These are phyloP conservation scores for Pelodytes ibericus DNA, from an alignment of 2,797 vertebrate species.

Conservation along the genomic window DNA sequence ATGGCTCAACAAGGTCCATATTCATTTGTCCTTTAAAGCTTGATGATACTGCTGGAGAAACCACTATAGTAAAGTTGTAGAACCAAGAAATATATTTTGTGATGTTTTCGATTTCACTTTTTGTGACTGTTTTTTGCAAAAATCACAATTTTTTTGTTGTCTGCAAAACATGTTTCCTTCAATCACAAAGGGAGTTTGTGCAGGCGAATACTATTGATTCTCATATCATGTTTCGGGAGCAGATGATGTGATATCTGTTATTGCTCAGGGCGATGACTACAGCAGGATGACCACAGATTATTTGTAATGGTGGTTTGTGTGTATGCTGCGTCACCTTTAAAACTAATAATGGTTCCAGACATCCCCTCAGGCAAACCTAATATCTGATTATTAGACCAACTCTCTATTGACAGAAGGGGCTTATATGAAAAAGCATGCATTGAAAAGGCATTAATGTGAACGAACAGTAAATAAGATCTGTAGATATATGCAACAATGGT, in stretches of 20 bases:
- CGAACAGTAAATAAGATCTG: too few species aligned
- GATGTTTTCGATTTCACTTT: background rate
- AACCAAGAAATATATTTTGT: background rate
- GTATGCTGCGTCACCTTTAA: slow-evolving; percentile 12
- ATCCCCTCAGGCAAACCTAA: slow-evolving; percentile 13
- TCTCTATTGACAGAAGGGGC: background rate
- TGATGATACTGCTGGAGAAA: too few species aligned
- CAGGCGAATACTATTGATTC: slow-evolving; percentile 22
- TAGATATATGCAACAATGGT: too few species aligned
- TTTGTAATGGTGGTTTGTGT: background rate
- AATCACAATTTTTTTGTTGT: slow-evolving; percentile 4
- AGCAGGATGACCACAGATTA: slow-evolving; percentile 8
- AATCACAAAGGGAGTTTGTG: background rate
- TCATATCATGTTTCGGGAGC: slow-evolving; percentile 27
- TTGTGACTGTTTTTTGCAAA: background rate
- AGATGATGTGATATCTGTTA: slow-evolving; percentile 36
- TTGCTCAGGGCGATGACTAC: slow-evolving; percentile 31
- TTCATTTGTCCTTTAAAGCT: too few species aligned
- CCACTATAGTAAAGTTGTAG: too few species aligned
- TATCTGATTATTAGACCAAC: background rate
- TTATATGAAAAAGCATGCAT: background rate
- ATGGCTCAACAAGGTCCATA: too few species aligned
- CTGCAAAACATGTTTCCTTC: background rate
- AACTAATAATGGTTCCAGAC: slow-evolving; percentile 20
- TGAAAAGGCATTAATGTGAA: too few species aligned